These are phyloP conservation scores for Trichonephila clavata DNA, from an alignment of 1,140 invertebrate species.

Conservation along the genomic window DNA sequence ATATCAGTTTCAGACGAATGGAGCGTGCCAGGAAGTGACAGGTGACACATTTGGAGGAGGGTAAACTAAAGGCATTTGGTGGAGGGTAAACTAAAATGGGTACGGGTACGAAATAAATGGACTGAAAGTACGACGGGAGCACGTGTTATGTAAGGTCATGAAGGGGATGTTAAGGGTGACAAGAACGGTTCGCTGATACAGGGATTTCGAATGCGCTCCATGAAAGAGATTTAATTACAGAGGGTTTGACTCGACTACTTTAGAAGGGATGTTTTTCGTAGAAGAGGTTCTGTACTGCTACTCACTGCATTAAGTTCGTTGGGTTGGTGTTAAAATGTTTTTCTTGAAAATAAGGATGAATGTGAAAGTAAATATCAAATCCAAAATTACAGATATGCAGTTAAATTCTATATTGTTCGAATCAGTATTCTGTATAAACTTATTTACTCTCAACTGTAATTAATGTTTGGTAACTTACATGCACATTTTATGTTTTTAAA, in stretches of 20 bases:
- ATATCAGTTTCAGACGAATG: background rate
- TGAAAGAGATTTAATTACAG: background rate
- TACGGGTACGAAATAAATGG: conserved; percentile 26
- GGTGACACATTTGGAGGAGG: conserved; percentile 43
- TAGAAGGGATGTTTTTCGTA: background rate
- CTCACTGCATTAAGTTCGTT: background rate
- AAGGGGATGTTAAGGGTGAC: background rate
- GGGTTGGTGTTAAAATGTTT: no score
- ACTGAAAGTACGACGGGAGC: conserved; percentile 28
- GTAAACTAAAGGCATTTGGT: background rate
- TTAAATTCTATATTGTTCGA: no score
- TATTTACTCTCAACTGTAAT: no score
- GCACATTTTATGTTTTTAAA: no score
- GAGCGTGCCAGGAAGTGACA: conserved; percentile 58
- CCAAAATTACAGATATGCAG: no score
- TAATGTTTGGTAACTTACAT: no score
- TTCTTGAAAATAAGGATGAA: no score
- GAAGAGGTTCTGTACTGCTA: background rate
- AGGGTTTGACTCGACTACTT: background rate
- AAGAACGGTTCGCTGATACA: conserved; percentile 2
- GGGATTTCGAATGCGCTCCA: background rate
- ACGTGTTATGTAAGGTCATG: conserved; percentile 48
- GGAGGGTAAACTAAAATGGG: no score
- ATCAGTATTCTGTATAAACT: no score
- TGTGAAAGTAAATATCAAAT: no score